Base-by-base conservation (phyloP, 2,113 vertebrate species). In the Engystomops pustulosus region DNA sequence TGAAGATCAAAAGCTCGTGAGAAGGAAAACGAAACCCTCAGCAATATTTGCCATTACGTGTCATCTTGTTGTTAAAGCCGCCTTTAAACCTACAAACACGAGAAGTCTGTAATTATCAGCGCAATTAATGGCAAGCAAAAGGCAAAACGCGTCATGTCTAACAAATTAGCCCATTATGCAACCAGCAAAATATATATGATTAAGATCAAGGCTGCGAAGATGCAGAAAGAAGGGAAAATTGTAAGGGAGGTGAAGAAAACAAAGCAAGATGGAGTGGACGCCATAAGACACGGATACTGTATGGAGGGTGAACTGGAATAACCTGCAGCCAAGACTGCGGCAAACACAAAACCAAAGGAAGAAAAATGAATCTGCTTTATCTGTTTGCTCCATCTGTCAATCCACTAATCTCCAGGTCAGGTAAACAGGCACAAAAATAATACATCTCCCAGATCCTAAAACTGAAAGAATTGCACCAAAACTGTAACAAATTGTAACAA, bases 81-180 rank as follows among this genome's bases (percentile, higher is more conserved):
- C 55, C 67, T 81, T 71, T 71, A 71, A 51, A 71, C 36, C 49
- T 71, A 71, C 45, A 71, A 81, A 72, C 80, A 71, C 55, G 27
- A 15, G 69, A 71, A 81, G 68, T 71, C 32, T 81, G 68, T 81
- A 81, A 81, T 81, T 81, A 81, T 71, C 80, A 72, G 80, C 20
- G 68, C 80, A 81, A 81, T 81, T 81, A 81, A 71, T 72, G 80
- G 67, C 32, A 81, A 25, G 44, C 65, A 81, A 58, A 70, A 55
- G 80, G 80, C 79, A 81, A 81, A 70, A 53, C 27, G 65, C 68
- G 36, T 71, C 80, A 44, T 30, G 80, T 81, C 47, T 38, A 58
- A 27, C 80, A 72, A 81, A 81, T 81, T 58, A 81, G 67, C 80
- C 68, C 49, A 81, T 72, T 81, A 71, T 55, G 67, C 67, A 81